Conservation (phyloP, 2,888 invertebrate genomes). For the Xanthia icteritia region DNA sequence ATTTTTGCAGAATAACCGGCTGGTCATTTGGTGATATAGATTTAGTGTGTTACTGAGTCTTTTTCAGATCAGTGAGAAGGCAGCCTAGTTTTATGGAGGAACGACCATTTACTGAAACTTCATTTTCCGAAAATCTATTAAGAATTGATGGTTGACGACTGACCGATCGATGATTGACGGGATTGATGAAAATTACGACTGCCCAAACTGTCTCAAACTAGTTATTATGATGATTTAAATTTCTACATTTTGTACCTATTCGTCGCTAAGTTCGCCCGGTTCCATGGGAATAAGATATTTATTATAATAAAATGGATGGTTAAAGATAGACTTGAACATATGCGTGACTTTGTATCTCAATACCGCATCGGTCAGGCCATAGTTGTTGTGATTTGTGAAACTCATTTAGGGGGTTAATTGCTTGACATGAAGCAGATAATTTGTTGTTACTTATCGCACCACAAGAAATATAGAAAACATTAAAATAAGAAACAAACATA, state of each 20-base stretch:
- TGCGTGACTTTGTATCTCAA: not conserved
- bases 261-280: not conserved
- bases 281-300: not conserved
- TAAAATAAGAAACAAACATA: too few species aligned
- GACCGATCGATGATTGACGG: too few species aligned
- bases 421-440: slow-evolving; percentile 12
- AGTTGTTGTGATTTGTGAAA: not conserved
- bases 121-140: not conserved
- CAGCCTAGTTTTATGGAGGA: not conserved
- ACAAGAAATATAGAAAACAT: not conserved
- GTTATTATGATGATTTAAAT: not conserved
- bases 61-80: not conserved
- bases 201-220: not conserved
- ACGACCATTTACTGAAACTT: not conserved
- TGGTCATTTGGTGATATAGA: not conserved
- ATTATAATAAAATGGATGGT: not conserved
- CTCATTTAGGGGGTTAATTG: slow-evolving; percentile 1
- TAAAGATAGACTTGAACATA: not conserved
- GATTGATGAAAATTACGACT: not conserved
- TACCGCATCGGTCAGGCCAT: not conserved
- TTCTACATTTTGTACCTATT: not conserved
- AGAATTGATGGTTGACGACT: too few species aligned
- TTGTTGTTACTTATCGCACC: not conserved
- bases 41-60: not conserved
- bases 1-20: not conserved